phyloP scores from a whole-genome alignment of 2,797 vertebrate genomes.

The Sebastes alutus region DNA sequence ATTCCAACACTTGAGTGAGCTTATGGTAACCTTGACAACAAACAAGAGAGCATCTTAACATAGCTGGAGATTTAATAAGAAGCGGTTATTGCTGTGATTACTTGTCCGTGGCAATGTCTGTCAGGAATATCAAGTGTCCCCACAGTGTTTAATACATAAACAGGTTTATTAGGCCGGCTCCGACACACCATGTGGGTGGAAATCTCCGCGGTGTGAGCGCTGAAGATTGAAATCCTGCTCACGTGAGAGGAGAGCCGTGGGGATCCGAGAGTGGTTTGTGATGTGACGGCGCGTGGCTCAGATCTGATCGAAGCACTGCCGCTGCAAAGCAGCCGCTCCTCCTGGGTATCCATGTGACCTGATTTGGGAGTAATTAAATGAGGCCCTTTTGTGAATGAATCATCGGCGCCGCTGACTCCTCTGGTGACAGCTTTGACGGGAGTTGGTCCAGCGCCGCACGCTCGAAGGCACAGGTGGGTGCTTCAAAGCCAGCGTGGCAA shows the following conservation, averaged over 20 bases:
- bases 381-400: constrained; percentile 72
- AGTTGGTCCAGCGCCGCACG: constrained; percentile 37
- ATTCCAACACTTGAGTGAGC: constrained; percentile 22
- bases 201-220: constrained; percentile 54
- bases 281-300: constrained; percentile 39
- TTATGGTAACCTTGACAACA: constrained; percentile 67
- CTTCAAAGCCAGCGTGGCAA: constrained; percentile 57
- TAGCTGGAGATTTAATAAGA: constrained; percentile 54
- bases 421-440: constrained; percentile 65
- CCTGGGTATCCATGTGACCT: constrained; percentile 56
- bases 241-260: constrained; percentile 40
- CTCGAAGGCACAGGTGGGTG: constrained; percentile 61
- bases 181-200: constrained; percentile 55
- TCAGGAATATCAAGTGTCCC: constrained; percentile 63
- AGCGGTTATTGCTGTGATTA: constrained; percentile 55
- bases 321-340: constrained; percentile 42
- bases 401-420: constrained; percentile 26
- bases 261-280: constrained; percentile 52
- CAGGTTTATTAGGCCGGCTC: constrained; percentile 58
- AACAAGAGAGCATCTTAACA: constrained; percentile 42
- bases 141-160: constrained; percentile 59
- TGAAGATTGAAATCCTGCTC: constrained; percentile 65
- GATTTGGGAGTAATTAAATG: constrained; percentile 76
- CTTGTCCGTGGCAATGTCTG: constrained; percentile 49
- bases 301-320: constrained; percentile 47